Percentiles rank a stretch among this genome's conserved stretches.
phyloP scores from a whole-genome alignment of 1,140 invertebrate genomes.

The Cyclargus thomasi region DNA sequence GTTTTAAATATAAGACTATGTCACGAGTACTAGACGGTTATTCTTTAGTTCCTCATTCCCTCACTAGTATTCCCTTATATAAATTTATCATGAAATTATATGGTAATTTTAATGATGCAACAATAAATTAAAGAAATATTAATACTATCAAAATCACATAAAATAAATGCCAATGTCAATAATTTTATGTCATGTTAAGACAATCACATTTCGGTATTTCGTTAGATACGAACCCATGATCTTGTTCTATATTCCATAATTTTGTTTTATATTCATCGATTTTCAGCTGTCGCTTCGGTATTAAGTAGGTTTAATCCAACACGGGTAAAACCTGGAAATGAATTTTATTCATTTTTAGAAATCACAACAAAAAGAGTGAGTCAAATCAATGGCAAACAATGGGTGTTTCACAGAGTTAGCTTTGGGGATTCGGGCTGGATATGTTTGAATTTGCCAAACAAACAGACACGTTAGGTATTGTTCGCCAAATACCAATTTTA shows the following conservation, averaged over 20 bases:
- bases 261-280: background rate
- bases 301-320: background rate
- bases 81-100: too few species aligned
- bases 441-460: slow-evolving; percentile 65
- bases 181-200: too few species aligned
- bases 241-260: background rate
- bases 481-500: slow-evolving; percentile 32
- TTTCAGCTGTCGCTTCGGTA: background rate
- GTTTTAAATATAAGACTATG: too few species aligned
- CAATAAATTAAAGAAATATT: too few species aligned
- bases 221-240: too few species aligned
- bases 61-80: too few species aligned
- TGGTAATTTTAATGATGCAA: too few species aligned
- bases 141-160: too few species aligned
- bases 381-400: slow-evolving; percentile 60
- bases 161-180: too few species aligned
- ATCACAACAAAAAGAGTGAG: slow-evolving; percentile 48
- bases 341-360: slow-evolving; percentile 30
- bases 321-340: background rate
- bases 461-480: slow-evolving; percentile 44
- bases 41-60: too few species aligned
- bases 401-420: slow-evolving; percentile 51
- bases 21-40: too few species aligned
- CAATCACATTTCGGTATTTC: too few species aligned
- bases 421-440: slow-evolving; percentile 43